Evolutionary conservation across 2,797 vertebrate genomes (phyloP).

Genomic region (Anguilla pacifica): DNA sequence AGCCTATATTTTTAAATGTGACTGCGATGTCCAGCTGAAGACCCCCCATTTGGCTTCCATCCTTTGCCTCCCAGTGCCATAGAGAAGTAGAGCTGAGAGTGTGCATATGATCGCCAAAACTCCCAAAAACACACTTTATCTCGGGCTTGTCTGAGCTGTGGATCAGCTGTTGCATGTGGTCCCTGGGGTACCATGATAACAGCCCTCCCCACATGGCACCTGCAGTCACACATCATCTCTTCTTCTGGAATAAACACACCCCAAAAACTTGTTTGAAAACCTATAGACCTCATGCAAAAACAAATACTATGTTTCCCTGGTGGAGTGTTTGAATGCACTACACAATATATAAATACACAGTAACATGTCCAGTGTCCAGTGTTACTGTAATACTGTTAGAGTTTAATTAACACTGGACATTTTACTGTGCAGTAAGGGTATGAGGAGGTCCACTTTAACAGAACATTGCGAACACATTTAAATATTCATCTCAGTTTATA

Average conservation of each 20-base stretch:
- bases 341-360: not conserved
- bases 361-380: too few species aligned
- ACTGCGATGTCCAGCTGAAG: not conserved
- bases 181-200: constrained; percentile 50
- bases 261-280: constrained; percentile 31
- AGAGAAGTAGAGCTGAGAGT: constrained; percentile 45
- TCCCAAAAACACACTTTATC: not conserved
- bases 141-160: constrained; percentile 28
- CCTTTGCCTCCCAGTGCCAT: constrained; percentile 46
- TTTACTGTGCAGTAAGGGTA: too few species aligned
- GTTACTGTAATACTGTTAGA: too few species aligned
- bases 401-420: too few species aligned
- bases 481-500: too few species aligned
- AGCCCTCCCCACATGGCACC: constrained; percentile 53
- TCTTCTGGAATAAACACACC: constrained; percentile 44
- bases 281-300: constrained; percentile 38
- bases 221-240: constrained; percentile 42
- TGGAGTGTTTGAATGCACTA: not conserved
- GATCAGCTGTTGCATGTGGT: constrained; percentile 51
- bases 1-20: not conserved
- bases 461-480: too few species aligned
- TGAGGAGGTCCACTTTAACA: too few species aligned
- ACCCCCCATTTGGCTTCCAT: not conserved
- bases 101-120: constrained; percentile 34
- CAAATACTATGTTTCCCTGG: not conserved